These are phyloP conservation scores for Lissocephala sabroskyi DNA, from an alignment of 2,888 invertebrate genomes.

Conservation along the genomic window DNA sequence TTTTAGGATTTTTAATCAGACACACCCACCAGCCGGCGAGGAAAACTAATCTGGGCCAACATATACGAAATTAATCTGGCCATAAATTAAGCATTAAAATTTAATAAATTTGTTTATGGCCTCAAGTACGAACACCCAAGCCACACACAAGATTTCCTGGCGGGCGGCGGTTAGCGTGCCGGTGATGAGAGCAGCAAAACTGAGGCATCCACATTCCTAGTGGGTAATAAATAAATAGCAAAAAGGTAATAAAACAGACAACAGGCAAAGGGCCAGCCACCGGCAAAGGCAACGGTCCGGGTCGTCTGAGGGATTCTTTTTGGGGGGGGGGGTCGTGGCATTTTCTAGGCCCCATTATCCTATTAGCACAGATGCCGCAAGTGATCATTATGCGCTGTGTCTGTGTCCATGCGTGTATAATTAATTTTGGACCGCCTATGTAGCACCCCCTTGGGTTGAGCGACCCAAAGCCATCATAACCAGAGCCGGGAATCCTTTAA, in stretches of 20 bases:
- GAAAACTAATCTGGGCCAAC: constrained; percentile 31
- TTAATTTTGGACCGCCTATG: constrained; percentile 21
- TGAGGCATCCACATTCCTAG: constrained; percentile 11
- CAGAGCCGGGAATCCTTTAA: no score
- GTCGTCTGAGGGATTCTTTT: neutral
- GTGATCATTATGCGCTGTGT: constrained; percentile 7
- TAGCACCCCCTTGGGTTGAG: no score
- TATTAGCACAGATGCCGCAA: constrained; percentile 10
- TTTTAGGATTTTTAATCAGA: no score
- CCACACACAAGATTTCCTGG: no score
- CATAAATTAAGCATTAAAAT: constrained; percentile 40
- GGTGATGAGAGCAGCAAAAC: no score
- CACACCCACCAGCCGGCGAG: neutral
- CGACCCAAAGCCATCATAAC: no score
- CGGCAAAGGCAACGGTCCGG: neutral
- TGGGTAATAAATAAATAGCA: constrained; percentile 32
- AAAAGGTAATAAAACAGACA: constrained; percentile 33
- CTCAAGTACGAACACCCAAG: constrained; percentile 2
- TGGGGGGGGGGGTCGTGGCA: neutral
- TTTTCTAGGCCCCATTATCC: constrained; percentile 4
- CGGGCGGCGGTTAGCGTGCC: no score
- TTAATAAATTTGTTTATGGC: constrained; percentile 37
- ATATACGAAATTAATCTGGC: constrained; percentile 36
- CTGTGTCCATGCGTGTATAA: constrained; percentile 22
- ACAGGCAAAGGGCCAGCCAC: neutral